Evolutionary conservation across 2,888 invertebrate genomes (phyloP).

Genomic region (Lobophora halterata): DNA sequence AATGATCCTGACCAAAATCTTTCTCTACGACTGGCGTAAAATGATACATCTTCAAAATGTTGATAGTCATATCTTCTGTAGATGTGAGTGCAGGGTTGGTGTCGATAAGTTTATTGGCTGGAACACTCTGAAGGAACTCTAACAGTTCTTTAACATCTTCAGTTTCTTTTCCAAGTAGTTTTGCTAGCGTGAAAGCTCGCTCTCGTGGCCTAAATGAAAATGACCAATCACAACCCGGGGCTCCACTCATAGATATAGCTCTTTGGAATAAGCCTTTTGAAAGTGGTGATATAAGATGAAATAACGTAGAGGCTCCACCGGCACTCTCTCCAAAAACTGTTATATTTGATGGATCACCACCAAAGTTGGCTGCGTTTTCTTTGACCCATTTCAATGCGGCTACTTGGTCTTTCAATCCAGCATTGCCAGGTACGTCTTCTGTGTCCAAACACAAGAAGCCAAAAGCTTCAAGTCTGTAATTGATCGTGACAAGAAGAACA

Average conservation of each 20-base stretch:
- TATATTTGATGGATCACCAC: conserved; percentile 46
- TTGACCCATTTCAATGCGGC: conserved; percentile 49
- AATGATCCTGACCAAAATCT: conserved; percentile 35
- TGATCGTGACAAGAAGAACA: conserved; percentile 77
- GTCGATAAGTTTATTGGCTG: conserved; percentile 35
- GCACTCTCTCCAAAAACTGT: conserved; percentile 55
- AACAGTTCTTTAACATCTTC: conserved; percentile 40
- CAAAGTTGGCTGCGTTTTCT: conserved; percentile 45
- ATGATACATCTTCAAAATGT: conserved; percentile 23
- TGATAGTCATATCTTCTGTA: conserved; percentile 22
- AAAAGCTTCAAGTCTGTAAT: conserved; percentile 75
- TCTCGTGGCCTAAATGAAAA: conserved; percentile 36
- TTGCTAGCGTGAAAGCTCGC: conserved; percentile 44
- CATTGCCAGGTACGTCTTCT: conserved; percentile 80
- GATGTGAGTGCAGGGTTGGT: conserved; percentile 27
- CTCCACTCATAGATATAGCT: conserved; percentile 54
- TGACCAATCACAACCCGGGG: conserved; percentile 42
- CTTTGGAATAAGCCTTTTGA: conserved; percentile 52
- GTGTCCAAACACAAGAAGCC: conserved; percentile 79
- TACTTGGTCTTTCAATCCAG: conserved; percentile 69
- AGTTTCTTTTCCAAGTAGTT: conserved; percentile 43
- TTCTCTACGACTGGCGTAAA: conserved; percentile 41
- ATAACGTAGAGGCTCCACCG: conserved; percentile 42
- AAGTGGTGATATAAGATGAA: conserved; percentile 51
- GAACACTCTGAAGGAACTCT: conserved; percentile 43